A percentile compares a stretch with the other conserved stretches of the same genome.
Evolutionary conservation across 2,888 invertebrate genomes (phyloP).

Genomic region (Campopleginae sp.): DNA sequence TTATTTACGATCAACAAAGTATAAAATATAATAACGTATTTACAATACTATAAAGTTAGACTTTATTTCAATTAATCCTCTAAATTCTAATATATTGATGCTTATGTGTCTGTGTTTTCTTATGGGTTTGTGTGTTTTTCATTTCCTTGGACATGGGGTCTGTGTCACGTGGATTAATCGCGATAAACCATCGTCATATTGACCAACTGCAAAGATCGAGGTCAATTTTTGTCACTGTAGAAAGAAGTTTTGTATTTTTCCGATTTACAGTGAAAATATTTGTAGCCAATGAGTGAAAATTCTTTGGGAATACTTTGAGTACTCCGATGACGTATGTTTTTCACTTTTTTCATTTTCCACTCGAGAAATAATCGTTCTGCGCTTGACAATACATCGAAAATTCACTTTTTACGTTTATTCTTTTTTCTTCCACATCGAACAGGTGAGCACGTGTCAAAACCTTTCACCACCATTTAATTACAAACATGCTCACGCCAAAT

Average conservation of each 20-base stretch:
- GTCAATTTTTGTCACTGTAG: not conserved
- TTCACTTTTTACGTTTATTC: constrained; percentile 5
- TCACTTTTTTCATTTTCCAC: not conserved
- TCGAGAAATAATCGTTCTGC: constrained; percentile 10
- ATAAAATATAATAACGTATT: constrained; percentile 75
- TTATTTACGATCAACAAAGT: constrained; percentile 72
- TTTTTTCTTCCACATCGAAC: constrained; percentile 38
- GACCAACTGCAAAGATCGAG: constrained; percentile 24
- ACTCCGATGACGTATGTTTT: constrained; percentile 15
- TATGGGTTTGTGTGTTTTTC: constrained; percentile 28
- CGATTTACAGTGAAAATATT: not conserved
- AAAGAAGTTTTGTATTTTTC: not conserved
- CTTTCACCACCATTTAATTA: not conserved
- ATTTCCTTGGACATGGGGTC: constrained; percentile 59
- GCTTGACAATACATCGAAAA: constrained; percentile 28
- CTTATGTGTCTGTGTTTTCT: constrained; percentile 37
- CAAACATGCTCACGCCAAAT: not conserved
- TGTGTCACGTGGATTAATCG: constrained; percentile 54
- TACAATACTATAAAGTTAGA: constrained; percentile 72
- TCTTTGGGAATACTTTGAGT: constrained; percentile 26
- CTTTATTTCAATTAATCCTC: constrained; percentile 68
- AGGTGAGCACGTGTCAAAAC: constrained; percentile 4
- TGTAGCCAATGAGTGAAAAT: constrained; percentile 13
- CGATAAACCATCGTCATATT: not conserved
- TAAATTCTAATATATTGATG: constrained; percentile 62